A percentile compares a stretch with the other conserved stretches of the same genome.
Evolutionary conservation across 1,140 invertebrate genomes (phyloP).

Genomic region (Brachionus angularis): DNA sequence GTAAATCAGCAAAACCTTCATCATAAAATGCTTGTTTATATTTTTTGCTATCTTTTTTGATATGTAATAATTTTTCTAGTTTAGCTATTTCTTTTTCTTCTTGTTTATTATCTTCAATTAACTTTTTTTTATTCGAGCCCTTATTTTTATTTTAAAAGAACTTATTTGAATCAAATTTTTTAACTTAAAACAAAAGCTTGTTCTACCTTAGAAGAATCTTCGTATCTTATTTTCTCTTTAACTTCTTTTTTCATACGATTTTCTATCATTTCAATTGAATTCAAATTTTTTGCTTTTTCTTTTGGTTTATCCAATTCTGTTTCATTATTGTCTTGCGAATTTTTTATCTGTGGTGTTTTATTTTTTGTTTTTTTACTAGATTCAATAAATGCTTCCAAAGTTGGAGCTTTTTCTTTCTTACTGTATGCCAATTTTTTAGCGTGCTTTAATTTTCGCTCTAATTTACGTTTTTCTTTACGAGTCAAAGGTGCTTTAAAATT

Average conservation of each 20-base stretch:
- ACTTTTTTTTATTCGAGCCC: not conserved
- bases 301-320: not conserved
- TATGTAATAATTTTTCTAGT: constrained; percentile 36
- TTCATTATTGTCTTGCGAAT: not conserved
- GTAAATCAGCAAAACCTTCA: constrained; percentile 38
- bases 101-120: constrained; percentile 36
- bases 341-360: not conserved
- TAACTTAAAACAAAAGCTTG: too few relatives aligned
- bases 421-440: constrained; percentile 18
- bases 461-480: constrained; percentile 27
- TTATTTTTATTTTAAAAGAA: too few relatives aligned
- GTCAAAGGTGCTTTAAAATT: not conserved
- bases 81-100: constrained; percentile 33
- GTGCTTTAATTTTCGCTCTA: constrained; percentile 23
- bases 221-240: constrained; percentile 25
- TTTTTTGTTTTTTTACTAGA: not conserved
- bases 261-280: not conserved
- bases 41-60: constrained; percentile 37
- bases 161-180: too few relatives aligned
- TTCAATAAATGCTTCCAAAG: not conserved
- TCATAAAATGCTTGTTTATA: constrained; percentile 32
- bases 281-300: not conserved
- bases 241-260: constrained; percentile 14
- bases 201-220: too few relatives aligned
- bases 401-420: constrained; percentile 9